Conservation (phyloP, 2,888 invertebrate genomes). For the Galerucella nymphaeae region DNA sequence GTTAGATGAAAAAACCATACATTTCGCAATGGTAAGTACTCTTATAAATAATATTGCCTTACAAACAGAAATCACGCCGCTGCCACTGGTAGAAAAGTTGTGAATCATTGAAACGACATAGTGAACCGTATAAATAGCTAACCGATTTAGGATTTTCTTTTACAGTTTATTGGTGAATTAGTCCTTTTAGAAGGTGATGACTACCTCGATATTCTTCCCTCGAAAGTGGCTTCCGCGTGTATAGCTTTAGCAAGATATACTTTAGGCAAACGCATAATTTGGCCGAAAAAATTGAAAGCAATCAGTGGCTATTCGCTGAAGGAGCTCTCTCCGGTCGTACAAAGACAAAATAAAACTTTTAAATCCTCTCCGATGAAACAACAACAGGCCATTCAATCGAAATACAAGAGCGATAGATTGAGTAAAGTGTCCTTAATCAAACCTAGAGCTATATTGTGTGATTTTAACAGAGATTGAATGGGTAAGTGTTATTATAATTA, state of each 20-base stretch:
- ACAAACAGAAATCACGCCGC: too few species aligned
- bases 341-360: conserved; percentile 66
- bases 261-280: conserved; percentile 58
- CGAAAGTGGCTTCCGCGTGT: conserved; percentile 61
- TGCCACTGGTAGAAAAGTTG: too few species aligned
- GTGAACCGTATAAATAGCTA: too few species aligned
- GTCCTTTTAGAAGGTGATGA: conserved; percentile 59
- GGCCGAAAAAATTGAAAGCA: conserved; percentile 63
- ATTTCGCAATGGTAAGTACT: conserved; percentile 58
- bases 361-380: conserved; percentile 64
- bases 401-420: conserved; percentile 65
- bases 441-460: conserved; percentile 50
- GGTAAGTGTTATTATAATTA: background rate
- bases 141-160: background rate
- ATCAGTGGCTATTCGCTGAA: conserved; percentile 66
- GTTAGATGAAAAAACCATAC: conserved; percentile 53
- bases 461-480: conserved; percentile 37
- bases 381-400: conserved; percentile 69
- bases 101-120: too few species aligned
- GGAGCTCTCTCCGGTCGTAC: conserved; percentile 67
- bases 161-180: conserved; percentile 59
- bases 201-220: conserved; percentile 58
- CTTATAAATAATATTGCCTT: too few species aligned
- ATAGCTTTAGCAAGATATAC: conserved; percentile 57
- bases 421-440: conserved; percentile 54